These are phyloP conservation scores for Lissocephala sabroskyi DNA, from an alignment of 2,888 invertebrate species.

Conservation along the genomic window DNA sequence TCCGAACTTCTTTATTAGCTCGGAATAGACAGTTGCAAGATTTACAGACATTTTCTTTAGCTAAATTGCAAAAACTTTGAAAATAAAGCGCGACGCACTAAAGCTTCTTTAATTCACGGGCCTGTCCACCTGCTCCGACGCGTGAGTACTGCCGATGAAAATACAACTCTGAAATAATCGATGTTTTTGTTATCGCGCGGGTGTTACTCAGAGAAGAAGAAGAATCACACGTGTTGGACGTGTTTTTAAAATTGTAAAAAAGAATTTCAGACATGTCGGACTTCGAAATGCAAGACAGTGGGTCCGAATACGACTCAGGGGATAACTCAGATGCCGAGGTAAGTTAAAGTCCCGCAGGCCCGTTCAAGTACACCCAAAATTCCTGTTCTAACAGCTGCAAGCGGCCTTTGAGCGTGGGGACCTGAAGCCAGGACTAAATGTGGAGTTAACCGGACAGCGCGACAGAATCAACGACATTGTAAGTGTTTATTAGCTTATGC, in stretches of 20 bases:
- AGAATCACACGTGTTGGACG: conserved; percentile 43
- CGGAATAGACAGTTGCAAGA: conserved; percentile 67
- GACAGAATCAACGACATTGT: conserved; percentile 82
- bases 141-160: background rate
- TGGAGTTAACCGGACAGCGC: conserved; percentile 76
- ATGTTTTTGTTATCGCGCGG: too few relatives aligned
- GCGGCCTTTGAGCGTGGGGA: conserved; percentile 89
- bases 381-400: conserved; percentile 80
- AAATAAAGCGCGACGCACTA: conserved; percentile 2
- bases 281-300: conserved; percentile 54
- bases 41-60: conserved; percentile 56
- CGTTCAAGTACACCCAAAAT: background rate
- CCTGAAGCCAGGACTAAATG: conserved; percentile 89
- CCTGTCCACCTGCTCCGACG: background rate
- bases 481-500: conserved; percentile 67
- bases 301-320: conserved; percentile 62
- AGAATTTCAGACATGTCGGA: conserved; percentile 39
- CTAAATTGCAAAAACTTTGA: background rate
- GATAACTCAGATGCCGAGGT: conserved; percentile 70
- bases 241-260: conserved; percentile 36
- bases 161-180: too few relatives aligned
- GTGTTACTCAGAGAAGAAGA: too few relatives aligned
- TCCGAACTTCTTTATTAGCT: conserved; percentile 49
- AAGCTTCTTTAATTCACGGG: too few relatives aligned
- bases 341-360: conserved; percentile 18